Base-by-base conservation (phyloP, 2,888 invertebrate genomes). In the Myopa testacea region DNA sequence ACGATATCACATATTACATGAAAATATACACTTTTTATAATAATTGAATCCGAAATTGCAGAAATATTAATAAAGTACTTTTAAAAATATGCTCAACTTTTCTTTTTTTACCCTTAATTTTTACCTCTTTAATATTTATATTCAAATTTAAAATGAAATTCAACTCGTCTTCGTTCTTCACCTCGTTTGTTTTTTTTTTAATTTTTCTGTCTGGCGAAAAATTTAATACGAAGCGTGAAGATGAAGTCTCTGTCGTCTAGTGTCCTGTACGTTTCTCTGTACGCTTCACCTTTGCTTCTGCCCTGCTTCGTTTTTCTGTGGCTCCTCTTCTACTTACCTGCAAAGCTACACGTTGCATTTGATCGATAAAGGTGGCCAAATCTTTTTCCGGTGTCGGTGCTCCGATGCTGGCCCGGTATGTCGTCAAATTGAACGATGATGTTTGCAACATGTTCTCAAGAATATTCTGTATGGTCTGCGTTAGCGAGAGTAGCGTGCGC, bases 341-440 rank as follows among this genome's bases (percentile, higher is more conserved):
- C 71, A 89, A 81, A 72, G 89, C 89, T 55, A 90, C 89, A 74
- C 89, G 84, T 82, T 90, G 89, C 89, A 90, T 89, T 86, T 90
- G 89, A 84, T 90, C 89, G 78, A 89, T 89, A 82, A 90, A 90
- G 34, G 89, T 89, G 63, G 88, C 89, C 82, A 90, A 84, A 83
- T 90, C 89, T 83, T 89, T 89, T 81, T 90, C 89, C 72, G 89
- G 89, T 6, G 89, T 89, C 76, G 89, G 89, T 58, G 88, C 87
- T 76, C 87, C 88, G 50, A 90, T 87, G 60, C 87, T 88, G 72
- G 82, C 83, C 38, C 89, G 86, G 81, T 89, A 89, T 70, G 84
- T 85, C 79, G 89, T 88, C 82, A 89, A 83, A 86, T 89, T 89
- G 82, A 89, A 87, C 80, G 87, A 82, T 76, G 89, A 87, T 74